phyloP scores from a whole-genome alignment of 2,797 vertebrate genomes.

The Calcarius lapponicus region DNA sequence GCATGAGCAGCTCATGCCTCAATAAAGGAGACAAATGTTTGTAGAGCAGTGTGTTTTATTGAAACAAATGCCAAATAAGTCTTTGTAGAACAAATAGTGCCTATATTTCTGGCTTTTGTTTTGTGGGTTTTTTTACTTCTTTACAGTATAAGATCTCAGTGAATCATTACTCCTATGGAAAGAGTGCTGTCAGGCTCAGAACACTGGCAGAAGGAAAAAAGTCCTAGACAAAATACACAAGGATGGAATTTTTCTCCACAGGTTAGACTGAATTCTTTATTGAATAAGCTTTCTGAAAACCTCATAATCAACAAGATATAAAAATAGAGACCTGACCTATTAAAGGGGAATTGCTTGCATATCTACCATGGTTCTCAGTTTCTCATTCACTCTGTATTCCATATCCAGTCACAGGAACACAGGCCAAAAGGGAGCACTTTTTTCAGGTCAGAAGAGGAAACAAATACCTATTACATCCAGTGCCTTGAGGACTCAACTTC shows the following conservation, averaged over 20 bases:
- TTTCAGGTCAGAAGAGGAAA: not conserved
- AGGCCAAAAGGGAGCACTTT: not conserved
- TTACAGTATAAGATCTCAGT: not conserved
- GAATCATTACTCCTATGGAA: slow-evolving; percentile 29
- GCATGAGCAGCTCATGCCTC: not conserved
- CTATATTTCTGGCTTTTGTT: not conserved
- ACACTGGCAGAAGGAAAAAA: not conserved
- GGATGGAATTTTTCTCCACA: not conserved
- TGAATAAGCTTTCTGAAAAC: not conserved
- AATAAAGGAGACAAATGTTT: not conserved
- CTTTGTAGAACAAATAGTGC: not conserved
- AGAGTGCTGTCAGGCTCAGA: not conserved
- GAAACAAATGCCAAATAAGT: not conserved
- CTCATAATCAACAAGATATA: not conserved
- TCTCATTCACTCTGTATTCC: not conserved
- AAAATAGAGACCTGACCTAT: not conserved
- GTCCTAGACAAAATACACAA: not conserved
- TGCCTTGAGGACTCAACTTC: not conserved
- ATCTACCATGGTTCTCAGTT: not conserved
- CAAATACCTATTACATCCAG: not conserved
- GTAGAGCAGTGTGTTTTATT: not conserved
- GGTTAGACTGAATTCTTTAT: not conserved
- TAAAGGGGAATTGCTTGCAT: not conserved
- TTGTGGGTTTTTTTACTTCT: not conserved
- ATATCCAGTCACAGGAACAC: not conserved